Base-by-base conservation (phyloP, 1,140 invertebrate genomes). In the Hydropsyche tenuis region DNA sequence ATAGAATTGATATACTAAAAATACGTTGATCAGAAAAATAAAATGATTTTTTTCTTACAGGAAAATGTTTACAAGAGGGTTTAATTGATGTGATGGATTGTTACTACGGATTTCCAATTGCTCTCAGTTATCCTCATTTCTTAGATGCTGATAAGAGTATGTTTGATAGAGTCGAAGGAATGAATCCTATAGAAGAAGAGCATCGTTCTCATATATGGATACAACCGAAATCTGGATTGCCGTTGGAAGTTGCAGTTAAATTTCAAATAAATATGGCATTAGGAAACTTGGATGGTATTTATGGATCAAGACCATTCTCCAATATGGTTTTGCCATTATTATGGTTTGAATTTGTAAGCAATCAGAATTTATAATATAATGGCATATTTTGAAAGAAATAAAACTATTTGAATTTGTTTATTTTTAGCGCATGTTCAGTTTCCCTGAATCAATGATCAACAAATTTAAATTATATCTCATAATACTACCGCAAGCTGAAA, bases 101-200 rank as follows among this genome's bases (percentile, higher is more conserved):
- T 78, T 94, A 94, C 80, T 94, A 94, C 78, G 92, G 92, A 2
- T 94, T 94, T 80, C 93, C 93, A 0, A 94, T 95, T 45, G 91
- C 92, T 0, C 81, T 95, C 0, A 95, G 94, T n/a, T 93, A 92
- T 79, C 95, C 95, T 1, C 95, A 97, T 81, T 97, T 96, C 81
- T 90, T 91, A 79, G 86, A 92, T 72, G 88, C 89, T 1, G 92
- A 94, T 77, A 86, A 89, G 1, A 80, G 84, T 0, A 84, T 95
- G 6, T 80, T 89, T 45, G 84, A 90, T 46, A 87, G 88, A 43
- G 86, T 96, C 0, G 87, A 89, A 22, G 95, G 95, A 16, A 80
- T 94, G 9, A 78, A 84, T 2, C 94, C 95, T 0, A 83, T 88
- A 69, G 81, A 85, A 63, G 83, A 90, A 6, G 18, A 30, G 6